A percentile compares a stretch with the other conserved stretches of the same genome.
phyloP scores from a whole-genome alignment of 2,113 vertebrate species.

The Mionectes macconnelli region DNA sequence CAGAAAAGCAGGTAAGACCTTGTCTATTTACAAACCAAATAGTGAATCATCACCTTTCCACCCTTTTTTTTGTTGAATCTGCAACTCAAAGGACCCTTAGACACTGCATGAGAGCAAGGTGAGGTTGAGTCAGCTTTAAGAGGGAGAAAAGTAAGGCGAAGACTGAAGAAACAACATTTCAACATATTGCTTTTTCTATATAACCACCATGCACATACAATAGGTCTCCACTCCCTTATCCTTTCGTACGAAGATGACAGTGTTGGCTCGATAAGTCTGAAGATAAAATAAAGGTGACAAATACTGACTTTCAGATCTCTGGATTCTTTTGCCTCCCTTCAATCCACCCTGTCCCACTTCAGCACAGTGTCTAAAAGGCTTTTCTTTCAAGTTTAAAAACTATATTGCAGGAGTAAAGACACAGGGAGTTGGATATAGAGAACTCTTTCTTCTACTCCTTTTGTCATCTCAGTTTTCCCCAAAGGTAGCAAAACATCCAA shows the following conservation, averaged over 20 bases:
- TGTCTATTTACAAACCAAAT: conserved; percentile 72
- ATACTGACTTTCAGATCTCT: background rate
- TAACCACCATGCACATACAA: conserved; percentile 36
- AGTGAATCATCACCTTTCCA: conserved; percentile 53
- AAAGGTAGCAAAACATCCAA: background rate
- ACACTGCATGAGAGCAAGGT: conserved; percentile 35
- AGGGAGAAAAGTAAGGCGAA: conserved; percentile 3
- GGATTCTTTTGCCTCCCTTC: background rate
- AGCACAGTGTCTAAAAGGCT: background rate
- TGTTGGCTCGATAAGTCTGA: background rate
- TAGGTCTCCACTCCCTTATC: background rate
- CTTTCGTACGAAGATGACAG: background rate
- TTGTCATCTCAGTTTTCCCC: background rate
- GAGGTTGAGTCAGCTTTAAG: conserved; percentile 51
- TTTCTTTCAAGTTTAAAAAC: background rate
- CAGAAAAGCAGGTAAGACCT: conserved; percentile 74
- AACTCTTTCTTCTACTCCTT: background rate
- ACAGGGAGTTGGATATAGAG: background rate
- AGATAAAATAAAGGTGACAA: background rate
- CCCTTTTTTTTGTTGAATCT: conserved; percentile 42
- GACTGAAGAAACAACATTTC: conserved; percentile 23
- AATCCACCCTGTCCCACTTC: background rate
- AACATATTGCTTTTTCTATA: conserved; percentile 21
- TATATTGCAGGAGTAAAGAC: conserved; percentile 5
- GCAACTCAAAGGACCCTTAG: conserved; percentile 54